Evolutionary conservation across 2,888 invertebrate species (phyloP).

Genomic region (Oligia fasciuncula): DNA sequence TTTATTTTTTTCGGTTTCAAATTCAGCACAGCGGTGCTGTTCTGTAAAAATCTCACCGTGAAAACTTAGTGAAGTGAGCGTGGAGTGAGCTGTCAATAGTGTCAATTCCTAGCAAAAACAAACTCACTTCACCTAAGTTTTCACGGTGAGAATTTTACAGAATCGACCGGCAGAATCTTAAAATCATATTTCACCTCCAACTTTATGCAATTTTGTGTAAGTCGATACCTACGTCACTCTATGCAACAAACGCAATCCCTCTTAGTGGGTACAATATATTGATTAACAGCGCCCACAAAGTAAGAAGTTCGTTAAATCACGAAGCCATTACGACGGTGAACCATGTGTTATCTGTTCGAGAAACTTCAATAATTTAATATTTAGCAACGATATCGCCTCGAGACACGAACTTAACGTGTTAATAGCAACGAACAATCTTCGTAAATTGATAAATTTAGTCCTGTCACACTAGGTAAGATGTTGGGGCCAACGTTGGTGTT

Average conservation of each 20-base stretch:
- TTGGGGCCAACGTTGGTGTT: constrained; percentile 45
- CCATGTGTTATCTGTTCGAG: constrained; percentile 65
- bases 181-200: background rate
- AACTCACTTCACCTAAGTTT: too few relatives aligned
- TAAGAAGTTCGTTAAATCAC: constrained; percentile 60
- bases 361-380: constrained; percentile 83
- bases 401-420: constrained; percentile 84
- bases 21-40: background rate
- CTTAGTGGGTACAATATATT: constrained; percentile 29
- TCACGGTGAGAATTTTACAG: too few relatives aligned
- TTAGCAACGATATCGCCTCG: constrained; percentile 76
- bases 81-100: too few relatives aligned
- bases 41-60: too few relatives aligned
- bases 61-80: too few relatives aligned
- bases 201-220: background rate
- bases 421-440: constrained; percentile 85
- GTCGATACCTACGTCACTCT: background rate
- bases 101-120: too few relatives aligned
- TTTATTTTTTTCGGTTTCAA: background rate
- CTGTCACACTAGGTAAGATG: constrained; percentile 74
- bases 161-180: too few relatives aligned
- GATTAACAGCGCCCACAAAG: constrained; percentile 46
- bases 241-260: background rate
- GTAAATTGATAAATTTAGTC: constrained; percentile 86
- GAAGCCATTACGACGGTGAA: constrained; percentile 66